Conservation (phyloP, 2,888 invertebrate genomes). For the Byasa hedistus region DNA sequence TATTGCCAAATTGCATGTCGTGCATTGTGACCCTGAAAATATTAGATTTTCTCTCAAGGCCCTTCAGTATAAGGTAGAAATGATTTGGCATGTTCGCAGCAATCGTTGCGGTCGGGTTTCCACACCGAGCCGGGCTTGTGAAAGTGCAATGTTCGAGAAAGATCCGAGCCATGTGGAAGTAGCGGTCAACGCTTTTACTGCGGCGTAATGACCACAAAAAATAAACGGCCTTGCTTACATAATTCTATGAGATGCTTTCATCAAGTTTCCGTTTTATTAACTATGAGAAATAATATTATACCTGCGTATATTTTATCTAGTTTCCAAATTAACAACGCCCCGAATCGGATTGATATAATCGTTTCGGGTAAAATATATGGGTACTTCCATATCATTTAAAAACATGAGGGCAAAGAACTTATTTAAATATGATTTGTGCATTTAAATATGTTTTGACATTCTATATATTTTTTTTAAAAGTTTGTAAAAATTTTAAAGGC, state of each 20-base stretch:
- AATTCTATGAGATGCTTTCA: background rate
- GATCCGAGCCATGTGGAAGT: constrained; percentile 29
- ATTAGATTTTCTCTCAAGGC: constrained; percentile 25
- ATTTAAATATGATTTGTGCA: no score
- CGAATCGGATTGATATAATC: no score
- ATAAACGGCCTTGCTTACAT: constrained; percentile 14
- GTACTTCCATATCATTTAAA: no score
- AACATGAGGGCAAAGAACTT: no score
- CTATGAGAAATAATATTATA: background rate
- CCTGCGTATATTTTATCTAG: background rate
- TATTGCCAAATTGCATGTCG: constrained; percentile 8
- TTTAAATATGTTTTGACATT: no score
- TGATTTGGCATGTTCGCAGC: constrained; percentile 21
- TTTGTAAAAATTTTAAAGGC: no score
- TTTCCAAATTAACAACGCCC: no score
- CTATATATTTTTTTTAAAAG: no score
- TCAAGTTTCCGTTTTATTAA: background rate
- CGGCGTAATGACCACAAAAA: constrained; percentile 11
- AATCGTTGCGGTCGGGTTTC: constrained; percentile 14
- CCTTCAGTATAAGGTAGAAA: constrained; percentile 1
- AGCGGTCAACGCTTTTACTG: constrained; percentile 20
- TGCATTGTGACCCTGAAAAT: constrained; percentile 20
- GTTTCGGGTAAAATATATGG: no score
- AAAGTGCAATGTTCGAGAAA: constrained; percentile 35
- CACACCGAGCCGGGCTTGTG: constrained; percentile 21